These are phyloP conservation scores for Tragopan temminckii DNA, from an alignment of 2,797 vertebrate genomes.

Conservation along the genomic window DNA sequence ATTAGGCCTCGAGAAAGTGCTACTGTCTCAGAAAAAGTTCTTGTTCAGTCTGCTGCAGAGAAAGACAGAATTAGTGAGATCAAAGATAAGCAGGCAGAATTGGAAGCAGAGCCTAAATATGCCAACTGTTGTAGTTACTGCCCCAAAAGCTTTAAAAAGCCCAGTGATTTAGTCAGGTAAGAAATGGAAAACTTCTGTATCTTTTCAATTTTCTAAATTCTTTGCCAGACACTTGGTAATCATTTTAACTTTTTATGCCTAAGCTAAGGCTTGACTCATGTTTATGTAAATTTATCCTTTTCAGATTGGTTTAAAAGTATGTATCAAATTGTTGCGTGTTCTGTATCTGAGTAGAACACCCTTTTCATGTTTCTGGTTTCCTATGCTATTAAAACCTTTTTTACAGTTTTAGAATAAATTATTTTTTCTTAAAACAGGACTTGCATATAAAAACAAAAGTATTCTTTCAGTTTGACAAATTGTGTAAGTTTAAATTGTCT, in stretches of 20 bases:
- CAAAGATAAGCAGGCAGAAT: slow-evolving; percentile 92
- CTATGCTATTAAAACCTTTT: background rate
- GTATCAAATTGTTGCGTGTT: background rate
- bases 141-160: slow-evolving; percentile 99
- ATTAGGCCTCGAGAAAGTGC: slow-evolving; percentile 92
- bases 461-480: background rate
- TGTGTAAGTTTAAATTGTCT: background rate
- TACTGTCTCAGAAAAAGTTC: slow-evolving; percentile 95
- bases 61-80: slow-evolving; percentile 97
- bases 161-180: slow-evolving; percentile 97
- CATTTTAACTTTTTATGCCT: background rate
- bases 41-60: slow-evolving; percentile 96
- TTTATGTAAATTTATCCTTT: background rate
- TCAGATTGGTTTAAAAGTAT: background rate
- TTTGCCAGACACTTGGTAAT: background rate
- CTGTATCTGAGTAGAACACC: background rate
- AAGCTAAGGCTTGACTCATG: background rate
- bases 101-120: slow-evolving; percentile 94
- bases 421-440: background rate
- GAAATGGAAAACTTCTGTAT: background rate
- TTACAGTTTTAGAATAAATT: background rate
- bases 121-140: slow-evolving; percentile 95
- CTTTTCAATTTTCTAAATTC: background rate
- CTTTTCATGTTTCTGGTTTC: background rate
- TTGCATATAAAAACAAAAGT: background rate